phyloP scores from a whole-genome alignment of 2,113 vertebrate species.

The Chascanopsetta lugubris region DNA sequence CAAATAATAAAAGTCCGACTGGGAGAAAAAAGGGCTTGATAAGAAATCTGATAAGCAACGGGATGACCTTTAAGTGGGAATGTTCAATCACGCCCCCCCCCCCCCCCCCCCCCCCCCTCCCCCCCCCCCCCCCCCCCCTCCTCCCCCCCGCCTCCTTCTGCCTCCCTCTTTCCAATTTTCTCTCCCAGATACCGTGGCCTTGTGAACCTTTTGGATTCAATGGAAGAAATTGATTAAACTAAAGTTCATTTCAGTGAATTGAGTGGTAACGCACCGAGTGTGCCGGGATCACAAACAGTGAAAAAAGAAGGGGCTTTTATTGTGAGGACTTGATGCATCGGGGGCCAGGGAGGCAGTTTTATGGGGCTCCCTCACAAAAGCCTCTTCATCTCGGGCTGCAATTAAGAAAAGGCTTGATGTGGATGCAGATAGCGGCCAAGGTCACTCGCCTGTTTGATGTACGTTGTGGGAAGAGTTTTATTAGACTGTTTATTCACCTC shows the following conservation, averaged over 20 bases:
- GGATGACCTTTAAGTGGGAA: slow-evolving; percentile 70
- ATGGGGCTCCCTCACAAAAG: slow-evolving; percentile 25
- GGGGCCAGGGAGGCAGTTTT: slow-evolving; percentile 43
- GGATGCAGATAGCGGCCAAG: slow-evolving; percentile 65
- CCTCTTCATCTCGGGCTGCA: slow-evolving; percentile 40
- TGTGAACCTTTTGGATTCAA: slow-evolving; percentile 56
- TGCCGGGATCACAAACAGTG: slow-evolving; percentile 58
- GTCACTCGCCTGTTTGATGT: slow-evolving; percentile 43
- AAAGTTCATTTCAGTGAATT: slow-evolving; percentile 63
- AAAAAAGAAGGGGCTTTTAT: slow-evolving; percentile 27
- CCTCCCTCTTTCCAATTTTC: slow-evolving; percentile 59
- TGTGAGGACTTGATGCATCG: slow-evolving; percentile 43
- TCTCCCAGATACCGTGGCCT: slow-evolving; percentile 40
- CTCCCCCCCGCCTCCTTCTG: no score
- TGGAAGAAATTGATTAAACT: slow-evolving; percentile 66
- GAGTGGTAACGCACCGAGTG: slow-evolving; percentile 52
- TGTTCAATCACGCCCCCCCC: slow-evolving; percentile 48
- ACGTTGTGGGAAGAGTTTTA: slow-evolving; percentile 42
- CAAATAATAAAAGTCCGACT: slow-evolving; percentile 47
- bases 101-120: slow-evolving; percentile 57
- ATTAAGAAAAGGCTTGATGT: slow-evolving; percentile 59
- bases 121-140: no score
- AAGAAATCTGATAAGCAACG: slow-evolving; percentile 65
- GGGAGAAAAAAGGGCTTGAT: slow-evolving; percentile 49
- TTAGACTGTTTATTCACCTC: slow-evolving; percentile 31